Conservation (phyloP, 2,888 invertebrate genomes). For the Agrotis ipsilon region DNA sequence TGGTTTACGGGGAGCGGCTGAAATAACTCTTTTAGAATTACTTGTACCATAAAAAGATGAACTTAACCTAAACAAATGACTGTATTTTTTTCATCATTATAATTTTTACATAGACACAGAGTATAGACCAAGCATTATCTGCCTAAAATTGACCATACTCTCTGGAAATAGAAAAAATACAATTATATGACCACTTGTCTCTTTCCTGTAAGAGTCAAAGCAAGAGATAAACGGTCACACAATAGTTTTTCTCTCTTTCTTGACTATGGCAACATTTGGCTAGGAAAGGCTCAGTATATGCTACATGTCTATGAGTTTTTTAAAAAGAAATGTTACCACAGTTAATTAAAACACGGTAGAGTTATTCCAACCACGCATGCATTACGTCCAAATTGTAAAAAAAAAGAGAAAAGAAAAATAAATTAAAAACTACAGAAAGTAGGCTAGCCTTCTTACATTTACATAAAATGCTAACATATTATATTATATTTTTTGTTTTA, state of each 20-base stretch:
- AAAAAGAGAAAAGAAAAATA: slow-evolving; percentile 62
- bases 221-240: no score
- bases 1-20: slow-evolving; percentile 35
- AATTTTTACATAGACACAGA: background rate
- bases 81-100: background rate
- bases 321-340: background rate
- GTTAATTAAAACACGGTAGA: slow-evolving; percentile 24
- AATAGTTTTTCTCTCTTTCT: no score
- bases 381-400: slow-evolving; percentile 63
- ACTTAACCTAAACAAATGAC: background rate
- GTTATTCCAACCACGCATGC: slow-evolving; percentile 54
- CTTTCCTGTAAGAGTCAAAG: no score
- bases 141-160: no score
- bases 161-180: no score
- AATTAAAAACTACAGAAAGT: slow-evolving; percentile 66
- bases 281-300: background rate
- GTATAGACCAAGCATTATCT: no score
- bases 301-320: background rate
- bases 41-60: background rate
- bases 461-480: slow-evolving; percentile 76
- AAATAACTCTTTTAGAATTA: slow-evolving; percentile 17
- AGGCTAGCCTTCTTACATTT: slow-evolving; percentile 72
- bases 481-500: slow-evolving; percentile 72
- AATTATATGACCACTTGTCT: no score
- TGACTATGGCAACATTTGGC: no score